These are phyloP conservation scores for Hoplostethus mediterraneus DNA, from an alignment of 2,797 vertebrate species.

Conservation along the genomic window DNA sequence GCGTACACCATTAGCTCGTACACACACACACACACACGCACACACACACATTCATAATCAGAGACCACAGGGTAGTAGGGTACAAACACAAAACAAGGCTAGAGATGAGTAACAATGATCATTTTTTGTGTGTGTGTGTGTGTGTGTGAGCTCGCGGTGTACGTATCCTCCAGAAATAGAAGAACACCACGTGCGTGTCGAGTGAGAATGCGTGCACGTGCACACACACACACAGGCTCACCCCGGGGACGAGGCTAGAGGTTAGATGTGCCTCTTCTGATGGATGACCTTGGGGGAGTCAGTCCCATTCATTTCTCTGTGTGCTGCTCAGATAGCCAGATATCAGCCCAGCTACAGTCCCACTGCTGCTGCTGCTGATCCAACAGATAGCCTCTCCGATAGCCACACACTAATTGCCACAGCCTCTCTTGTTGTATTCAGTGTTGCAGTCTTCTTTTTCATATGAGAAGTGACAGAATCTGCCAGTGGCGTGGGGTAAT, in stretches of 20 bases:
- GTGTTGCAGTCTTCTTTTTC: slow-evolving; percentile 57
- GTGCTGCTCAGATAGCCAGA: slow-evolving; percentile 36
- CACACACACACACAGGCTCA: slow-evolving; percentile 4
- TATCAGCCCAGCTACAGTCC: slow-evolving; percentile 29
- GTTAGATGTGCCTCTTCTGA: slow-evolving; percentile 41
- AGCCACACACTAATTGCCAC: slow-evolving; percentile 42
- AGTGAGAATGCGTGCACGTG: neutral
- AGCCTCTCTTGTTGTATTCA: slow-evolving; percentile 52
- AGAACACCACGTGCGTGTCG: neutral
- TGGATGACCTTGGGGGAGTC: slow-evolving; percentile 45
- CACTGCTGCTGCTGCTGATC: slow-evolving; percentile 18
- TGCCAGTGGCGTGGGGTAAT: slow-evolving; percentile 61
- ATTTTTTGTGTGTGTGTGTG: slow-evolving; percentile 2
- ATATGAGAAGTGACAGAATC: slow-evolving; percentile 60
- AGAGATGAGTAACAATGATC: no score
- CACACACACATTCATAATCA: neutral
- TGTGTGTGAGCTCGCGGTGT: neutral
- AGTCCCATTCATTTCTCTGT: slow-evolving; percentile 19
- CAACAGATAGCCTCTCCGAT: slow-evolving; percentile 39
- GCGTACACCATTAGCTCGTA: slow-evolving; percentile 11
- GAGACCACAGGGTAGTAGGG: no score
- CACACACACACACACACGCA: slow-evolving; percentile 6
- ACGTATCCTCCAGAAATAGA: no score
- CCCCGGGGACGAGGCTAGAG: slow-evolving; percentile 46
- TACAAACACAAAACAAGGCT: no score